Evolutionary conservation across 1,140 invertebrate genomes (phyloP).

Genomic region (Pseudachorutes palmiensis): DNA sequence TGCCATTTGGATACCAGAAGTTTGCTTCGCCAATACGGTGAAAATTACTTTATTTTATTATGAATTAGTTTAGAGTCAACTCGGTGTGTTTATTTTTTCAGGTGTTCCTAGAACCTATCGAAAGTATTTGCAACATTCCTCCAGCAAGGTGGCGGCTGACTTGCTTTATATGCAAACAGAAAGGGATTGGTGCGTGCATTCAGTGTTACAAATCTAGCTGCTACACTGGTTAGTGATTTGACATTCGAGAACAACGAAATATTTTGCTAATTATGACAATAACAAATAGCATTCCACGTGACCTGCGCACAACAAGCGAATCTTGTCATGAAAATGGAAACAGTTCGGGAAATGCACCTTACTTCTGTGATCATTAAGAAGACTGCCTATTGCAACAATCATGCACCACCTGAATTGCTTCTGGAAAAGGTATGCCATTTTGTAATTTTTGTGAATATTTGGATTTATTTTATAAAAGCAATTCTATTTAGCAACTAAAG

Average conservation of each 20-base stretch:
- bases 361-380: slow-evolving; percentile 68
- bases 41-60: slow-evolving; percentile 24
- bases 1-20: slow-evolving; percentile 97
- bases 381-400: slow-evolving; percentile 90
- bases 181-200: slow-evolving; percentile 89
- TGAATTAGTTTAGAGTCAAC: too few species aligned
- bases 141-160: slow-evolving; percentile 87
- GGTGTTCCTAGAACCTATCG: slow-evolving; percentile 91
- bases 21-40: slow-evolving; percentile 89
- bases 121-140: slow-evolving; percentile 92
- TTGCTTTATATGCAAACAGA: slow-evolving; percentile 94
- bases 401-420: slow-evolving; percentile 65
- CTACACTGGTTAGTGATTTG: slow-evolving; percentile 55
- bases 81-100: too few species aligned
- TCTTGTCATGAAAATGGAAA: slow-evolving; percentile 91
- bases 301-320: slow-evolving; percentile 97
- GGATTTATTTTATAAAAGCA: too few species aligned
- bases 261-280: too few species aligned
- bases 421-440: not conserved
- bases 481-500: slow-evolving; percentile 44
- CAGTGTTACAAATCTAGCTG: slow-evolving; percentile 96
- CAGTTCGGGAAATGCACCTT: slow-evolving; percentile 62
- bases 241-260: too few species aligned
- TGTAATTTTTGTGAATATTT: not conserved
- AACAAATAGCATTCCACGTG: slow-evolving; percentile 79